Evolutionary conservation across 2,797 vertebrate genomes (phyloP).

Genomic region (Capromys pilorides): DNA sequence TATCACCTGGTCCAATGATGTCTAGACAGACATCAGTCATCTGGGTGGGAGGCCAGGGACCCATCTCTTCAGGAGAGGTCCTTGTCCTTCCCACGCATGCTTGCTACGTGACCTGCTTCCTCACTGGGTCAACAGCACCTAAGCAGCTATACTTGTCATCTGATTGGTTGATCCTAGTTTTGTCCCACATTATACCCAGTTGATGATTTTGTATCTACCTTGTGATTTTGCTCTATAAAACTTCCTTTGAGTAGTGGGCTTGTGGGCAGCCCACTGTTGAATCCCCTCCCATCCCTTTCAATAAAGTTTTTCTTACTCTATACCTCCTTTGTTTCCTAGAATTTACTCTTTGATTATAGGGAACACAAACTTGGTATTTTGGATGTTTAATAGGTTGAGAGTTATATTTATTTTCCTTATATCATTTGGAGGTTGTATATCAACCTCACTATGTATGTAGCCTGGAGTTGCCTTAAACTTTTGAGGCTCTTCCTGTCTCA

Average conservation of each 20-base stretch:
- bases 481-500: neutral
- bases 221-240: neutral
- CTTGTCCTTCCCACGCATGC: neutral
- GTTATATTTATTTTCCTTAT: neutral
- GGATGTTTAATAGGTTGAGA: neutral
- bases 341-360: neutral
- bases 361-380: neutral
- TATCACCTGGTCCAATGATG: too few relatives aligned
- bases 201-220: neutral
- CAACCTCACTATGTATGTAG: neutral
- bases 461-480: neutral
- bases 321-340: neutral
- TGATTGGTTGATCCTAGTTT: neutral
- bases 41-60: neutral
- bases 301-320: neutral
- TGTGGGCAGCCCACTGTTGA: neutral
- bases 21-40: neutral
- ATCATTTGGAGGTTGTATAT: neutral
- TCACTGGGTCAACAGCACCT: neutral
- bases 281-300: neutral
- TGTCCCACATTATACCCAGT: neutral
- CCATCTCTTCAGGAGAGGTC: neutral
- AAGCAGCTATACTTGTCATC: neutral
- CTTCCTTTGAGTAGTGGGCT: neutral
- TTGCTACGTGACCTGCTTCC: neutral